A percentile compares a stretch with the other conserved stretches of the same genome.
These are phyloP conservation scores for Pteromalus puparum DNA, from an alignment of 1,140 invertebrate genomes.

Conservation along the genomic window DNA sequence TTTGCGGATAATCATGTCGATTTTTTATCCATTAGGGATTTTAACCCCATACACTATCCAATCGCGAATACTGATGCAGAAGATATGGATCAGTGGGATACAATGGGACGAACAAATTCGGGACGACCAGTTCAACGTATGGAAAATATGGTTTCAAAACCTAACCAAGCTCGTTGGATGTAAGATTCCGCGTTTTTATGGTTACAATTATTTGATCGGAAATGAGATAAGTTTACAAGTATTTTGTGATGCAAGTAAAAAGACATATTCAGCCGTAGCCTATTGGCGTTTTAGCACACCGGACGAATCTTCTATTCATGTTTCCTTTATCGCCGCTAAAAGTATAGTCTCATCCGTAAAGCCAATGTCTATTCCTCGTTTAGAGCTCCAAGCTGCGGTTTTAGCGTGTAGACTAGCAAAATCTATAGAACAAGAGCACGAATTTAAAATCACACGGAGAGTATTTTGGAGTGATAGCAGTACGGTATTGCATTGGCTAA, in stretches of 20 bases:
- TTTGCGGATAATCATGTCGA: constrained; percentile 55
- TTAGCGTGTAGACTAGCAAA: constrained; percentile 59
- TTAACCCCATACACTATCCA: constrained; percentile 51
- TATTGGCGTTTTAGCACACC: constrained; percentile 48
- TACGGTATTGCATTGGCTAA: constrained; percentile 63
- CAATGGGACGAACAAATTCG: constrained; percentile 55
- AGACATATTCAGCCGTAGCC: constrained; percentile 59
- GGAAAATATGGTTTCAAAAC: constrained; percentile 27
- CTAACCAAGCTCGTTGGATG: not conserved
- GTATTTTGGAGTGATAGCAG: constrained; percentile 65
- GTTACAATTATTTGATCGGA: not conserved
- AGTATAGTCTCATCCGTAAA: constrained; percentile 56
- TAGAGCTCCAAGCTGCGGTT: constrained; percentile 66
- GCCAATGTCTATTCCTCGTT: constrained; percentile 59
- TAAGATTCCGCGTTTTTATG: constrained; percentile 18
- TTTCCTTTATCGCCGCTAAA: constrained; percentile 49
- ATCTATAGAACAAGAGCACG: constrained; percentile 57
- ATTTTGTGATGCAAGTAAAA: constrained; percentile 58
- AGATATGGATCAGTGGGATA: constrained; percentile 52
- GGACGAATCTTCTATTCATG: not conserved
- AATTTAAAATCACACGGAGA: constrained; percentile 1
- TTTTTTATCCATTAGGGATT: constrained; percentile 59
- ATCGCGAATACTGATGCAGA: constrained; percentile 57
- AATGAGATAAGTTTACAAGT: constrained; percentile 16
- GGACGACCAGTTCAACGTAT: constrained; percentile 25